Evolutionary conservation across 2,888 invertebrate species (phyloP).

Genomic region (Eudemis profundana): DNA sequence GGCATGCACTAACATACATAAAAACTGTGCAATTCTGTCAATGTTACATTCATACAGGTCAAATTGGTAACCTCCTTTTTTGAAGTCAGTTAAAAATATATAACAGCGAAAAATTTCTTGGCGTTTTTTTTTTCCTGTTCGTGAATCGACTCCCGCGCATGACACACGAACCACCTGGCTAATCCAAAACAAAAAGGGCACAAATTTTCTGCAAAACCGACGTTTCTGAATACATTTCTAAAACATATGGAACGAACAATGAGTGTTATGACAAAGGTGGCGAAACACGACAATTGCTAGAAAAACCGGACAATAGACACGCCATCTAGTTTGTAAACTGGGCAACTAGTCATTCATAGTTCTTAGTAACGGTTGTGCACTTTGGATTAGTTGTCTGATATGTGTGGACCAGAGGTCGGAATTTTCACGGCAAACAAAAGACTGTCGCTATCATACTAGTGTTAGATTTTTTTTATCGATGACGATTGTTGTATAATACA

Average conservation of each 20-base stretch:
- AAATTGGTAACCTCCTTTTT: too few relatives aligned
- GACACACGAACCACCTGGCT: slow-evolving; percentile 37
- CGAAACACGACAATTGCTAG: slow-evolving; percentile 46
- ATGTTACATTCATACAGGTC: too few relatives aligned
- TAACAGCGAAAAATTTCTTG: too few relatives aligned
- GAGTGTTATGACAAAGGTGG: slow-evolving; percentile 47
- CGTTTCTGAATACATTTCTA: slow-evolving; percentile 34
- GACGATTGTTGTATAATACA: too few relatives aligned
- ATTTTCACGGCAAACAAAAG: too few relatives aligned
- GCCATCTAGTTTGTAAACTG: slow-evolving; percentile 51
- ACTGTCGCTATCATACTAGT: too few relatives aligned
- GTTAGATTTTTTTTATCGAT: too few relatives aligned
- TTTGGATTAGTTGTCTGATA: slow-evolving; percentile 6
- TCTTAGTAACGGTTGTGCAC: slow-evolving; percentile 50
- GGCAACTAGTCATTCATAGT: slow-evolving; percentile 48
- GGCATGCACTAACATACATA: too few relatives aligned
- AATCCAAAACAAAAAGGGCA: slow-evolving; percentile 35
- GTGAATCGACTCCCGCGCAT: slow-evolving; percentile 1
- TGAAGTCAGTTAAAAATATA: too few relatives aligned
- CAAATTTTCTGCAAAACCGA: slow-evolving; percentile 35
- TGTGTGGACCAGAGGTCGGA: too few relatives aligned
- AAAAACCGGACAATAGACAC: slow-evolving; percentile 53
- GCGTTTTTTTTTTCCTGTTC: too few relatives aligned
- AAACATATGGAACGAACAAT: slow-evolving; percentile 18
- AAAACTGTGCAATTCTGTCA: too few relatives aligned